phyloP scores from a whole-genome alignment of 2,113 vertebrate species.

The Crotophaga sulcirostris region DNA sequence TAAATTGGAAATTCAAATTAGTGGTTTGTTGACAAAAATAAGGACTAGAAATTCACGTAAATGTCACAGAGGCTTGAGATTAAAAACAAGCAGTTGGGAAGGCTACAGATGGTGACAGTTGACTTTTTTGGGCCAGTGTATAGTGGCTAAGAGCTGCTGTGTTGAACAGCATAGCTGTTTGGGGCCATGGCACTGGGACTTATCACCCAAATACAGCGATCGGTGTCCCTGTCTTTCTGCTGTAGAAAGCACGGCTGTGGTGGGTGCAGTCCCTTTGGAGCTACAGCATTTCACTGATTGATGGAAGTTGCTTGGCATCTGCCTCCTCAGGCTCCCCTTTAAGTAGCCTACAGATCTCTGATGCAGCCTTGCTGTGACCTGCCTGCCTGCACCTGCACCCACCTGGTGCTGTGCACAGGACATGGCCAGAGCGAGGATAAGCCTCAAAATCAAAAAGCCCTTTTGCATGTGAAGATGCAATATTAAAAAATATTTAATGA shows the following conservation, averaged over 20 bases:
- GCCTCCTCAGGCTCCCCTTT: neutral
- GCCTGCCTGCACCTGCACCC: no score
- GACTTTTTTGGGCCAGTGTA: neutral
- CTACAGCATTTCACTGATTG: neutral
- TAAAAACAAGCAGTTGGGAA: neutral
- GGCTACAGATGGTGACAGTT: neutral
- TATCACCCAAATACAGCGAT: neutral
- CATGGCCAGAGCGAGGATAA: neutral
- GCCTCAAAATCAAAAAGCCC: neutral
- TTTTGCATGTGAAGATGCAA: neutral
- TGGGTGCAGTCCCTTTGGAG: neutral
- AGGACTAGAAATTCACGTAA: neutral
- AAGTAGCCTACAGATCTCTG: neutral
- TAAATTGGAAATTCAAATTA: neutral
- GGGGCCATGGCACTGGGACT: fast-evolving
- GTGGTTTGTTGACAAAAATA: neutral
- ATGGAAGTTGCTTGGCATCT: neutral
- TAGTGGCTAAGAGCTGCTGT: neutral
- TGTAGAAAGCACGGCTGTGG: neutral
- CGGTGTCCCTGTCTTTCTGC: neutral
- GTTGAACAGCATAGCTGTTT: neutral
- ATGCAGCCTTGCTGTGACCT: neutral
- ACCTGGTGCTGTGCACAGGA: neutral
- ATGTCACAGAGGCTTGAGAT: neutral
- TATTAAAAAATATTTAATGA: neutral